Evolutionary conservation across 2,888 invertebrate genomes (phyloP), one percentile per base, ranked within the genome.

Genomic region (Ormyrus rosae): DNA sequence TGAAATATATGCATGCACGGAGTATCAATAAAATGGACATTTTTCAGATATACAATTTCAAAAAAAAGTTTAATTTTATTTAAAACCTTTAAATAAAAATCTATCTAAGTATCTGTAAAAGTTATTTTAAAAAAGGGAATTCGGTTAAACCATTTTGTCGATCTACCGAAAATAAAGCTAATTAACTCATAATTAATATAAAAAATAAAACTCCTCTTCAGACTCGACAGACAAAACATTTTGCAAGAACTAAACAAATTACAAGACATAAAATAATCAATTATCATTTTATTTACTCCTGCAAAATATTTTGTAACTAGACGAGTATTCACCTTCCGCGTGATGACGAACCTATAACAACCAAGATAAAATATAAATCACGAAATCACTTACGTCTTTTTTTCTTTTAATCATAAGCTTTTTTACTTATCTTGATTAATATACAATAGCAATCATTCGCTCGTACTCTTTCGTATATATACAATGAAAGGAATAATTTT

Each of bases 361-460:
- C 86, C 79, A 88, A 88, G 86, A 88, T 83, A 87, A 87, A 88
- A 87, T 83, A 85, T 86, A 87, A 87, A 88, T 88, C 88, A 87
- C 86, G 87, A 87, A 84, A 83, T 82, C 68, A 83, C 81, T 81
- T 72, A 83, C 78, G 75, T 72, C 19, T 34, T 56, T 73, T 61
- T 65, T 63, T 19, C 48, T 50, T 68, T 60, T 53, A 9, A 61
- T 19, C 58, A 60, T 68, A 60, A 73, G 60, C 63, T 82, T 71
- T 34, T 70, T 75, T 72, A 70, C 69, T 81, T 75, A 77, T 80
- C 74, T 78, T 63, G 64, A 50, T 67, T 5, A 72, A 72, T 34
- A 34, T 34, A 65, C 50, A 64, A 56, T 64, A 80, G 34, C 55
- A 67, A 34, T 34, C 75, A 72, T 19, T 78, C 70, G 55, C 51